These are phyloP conservation scores for Ciona savignyi DNA, from an alignment of 23 tunicate species.

Conservation along the genomic window DNA sequence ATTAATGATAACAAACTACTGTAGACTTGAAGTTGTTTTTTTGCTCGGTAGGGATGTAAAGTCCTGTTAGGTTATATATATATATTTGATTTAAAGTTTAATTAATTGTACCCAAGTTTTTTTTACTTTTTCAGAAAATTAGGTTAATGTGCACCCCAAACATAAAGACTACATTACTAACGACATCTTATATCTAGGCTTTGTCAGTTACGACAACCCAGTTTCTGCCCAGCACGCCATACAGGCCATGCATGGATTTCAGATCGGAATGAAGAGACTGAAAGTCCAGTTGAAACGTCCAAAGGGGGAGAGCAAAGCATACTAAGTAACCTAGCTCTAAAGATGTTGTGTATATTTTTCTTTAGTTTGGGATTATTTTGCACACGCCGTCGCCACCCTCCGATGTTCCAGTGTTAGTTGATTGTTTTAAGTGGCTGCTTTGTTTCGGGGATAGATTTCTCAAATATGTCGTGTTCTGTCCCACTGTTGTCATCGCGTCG, in stretches of 20 bases:
- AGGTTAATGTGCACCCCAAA: too few species aligned
- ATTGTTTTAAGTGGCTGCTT: not conserved
- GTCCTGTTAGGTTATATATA: too few species aligned
- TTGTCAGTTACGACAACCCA: constrained; percentile 97
- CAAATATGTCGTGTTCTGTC: not conserved
- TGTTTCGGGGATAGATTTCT: not conserved
- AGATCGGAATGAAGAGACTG: constrained; percentile 97
- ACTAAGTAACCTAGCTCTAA: constrained; percentile 15
- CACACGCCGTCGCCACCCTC: not conserved
- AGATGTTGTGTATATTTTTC: not conserved
- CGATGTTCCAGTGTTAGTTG: not conserved
- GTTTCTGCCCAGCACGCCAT: constrained; percentile 95
- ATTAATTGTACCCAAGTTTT: too few species aligned
- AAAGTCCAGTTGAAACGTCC: constrained; percentile 95
- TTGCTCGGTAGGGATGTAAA: too few species aligned
- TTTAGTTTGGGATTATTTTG: not conserved
- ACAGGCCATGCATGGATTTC: constrained; percentile 97
- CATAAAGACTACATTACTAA: not conserved
- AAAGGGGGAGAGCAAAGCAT: constrained; percentile 81
- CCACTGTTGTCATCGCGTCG: not conserved
- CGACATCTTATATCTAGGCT: too few species aligned
- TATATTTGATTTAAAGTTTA: too few species aligned
- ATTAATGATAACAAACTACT: too few species aligned
- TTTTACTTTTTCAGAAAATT: too few species aligned
- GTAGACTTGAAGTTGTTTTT: too few species aligned